These are phyloP conservation scores for Orthosia gracilis DNA, from an alignment of 2,888 invertebrate genomes.

Conservation along the genomic window DNA sequence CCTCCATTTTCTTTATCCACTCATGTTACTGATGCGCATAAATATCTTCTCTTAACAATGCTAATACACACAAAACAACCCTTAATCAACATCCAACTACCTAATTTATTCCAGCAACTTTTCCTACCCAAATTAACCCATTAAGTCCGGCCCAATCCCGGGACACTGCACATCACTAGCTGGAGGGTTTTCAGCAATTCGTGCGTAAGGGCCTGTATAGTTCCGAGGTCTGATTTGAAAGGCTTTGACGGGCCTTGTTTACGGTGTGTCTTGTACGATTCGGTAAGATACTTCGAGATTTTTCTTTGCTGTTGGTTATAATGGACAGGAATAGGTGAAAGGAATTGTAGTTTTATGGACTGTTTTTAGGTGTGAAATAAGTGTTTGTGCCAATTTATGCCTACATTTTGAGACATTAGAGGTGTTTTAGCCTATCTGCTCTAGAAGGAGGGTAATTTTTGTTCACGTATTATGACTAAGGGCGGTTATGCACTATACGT, in stretches of 20 bases:
- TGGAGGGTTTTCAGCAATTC: conserved; percentile 65
- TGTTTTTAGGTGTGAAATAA: neutral
- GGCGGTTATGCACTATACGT: too few species aligned
- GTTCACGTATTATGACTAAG: too few species aligned
- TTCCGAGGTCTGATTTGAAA: conserved; percentile 65
- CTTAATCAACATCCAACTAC: conserved; percentile 6
- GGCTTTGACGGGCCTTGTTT: conserved; percentile 65
- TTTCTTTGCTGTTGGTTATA: conserved; percentile 13
- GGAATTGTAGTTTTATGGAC: neutral
- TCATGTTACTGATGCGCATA: too few species aligned
- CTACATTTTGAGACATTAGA: too few species aligned
- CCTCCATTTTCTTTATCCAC: too few species aligned
- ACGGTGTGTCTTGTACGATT: conserved; percentile 50
- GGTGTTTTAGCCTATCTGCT: too few species aligned
- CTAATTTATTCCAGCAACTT: conserved; percentile 11
- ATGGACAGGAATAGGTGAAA: conserved; percentile 10
- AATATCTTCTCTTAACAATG: neutral
- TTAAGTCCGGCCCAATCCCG: conserved; percentile 39
- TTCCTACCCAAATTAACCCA: conserved; percentile 25
- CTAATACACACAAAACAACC: neutral
- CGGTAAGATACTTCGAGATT: conserved; percentile 20
- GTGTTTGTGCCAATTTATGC: too few species aligned
- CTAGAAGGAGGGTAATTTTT: too few species aligned
- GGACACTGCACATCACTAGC: conserved; percentile 55
- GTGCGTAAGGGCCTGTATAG: conserved; percentile 68